Base-by-base conservation (phyloP, 2,797 vertebrate species). In the Leucoraja ocellata region DNA sequence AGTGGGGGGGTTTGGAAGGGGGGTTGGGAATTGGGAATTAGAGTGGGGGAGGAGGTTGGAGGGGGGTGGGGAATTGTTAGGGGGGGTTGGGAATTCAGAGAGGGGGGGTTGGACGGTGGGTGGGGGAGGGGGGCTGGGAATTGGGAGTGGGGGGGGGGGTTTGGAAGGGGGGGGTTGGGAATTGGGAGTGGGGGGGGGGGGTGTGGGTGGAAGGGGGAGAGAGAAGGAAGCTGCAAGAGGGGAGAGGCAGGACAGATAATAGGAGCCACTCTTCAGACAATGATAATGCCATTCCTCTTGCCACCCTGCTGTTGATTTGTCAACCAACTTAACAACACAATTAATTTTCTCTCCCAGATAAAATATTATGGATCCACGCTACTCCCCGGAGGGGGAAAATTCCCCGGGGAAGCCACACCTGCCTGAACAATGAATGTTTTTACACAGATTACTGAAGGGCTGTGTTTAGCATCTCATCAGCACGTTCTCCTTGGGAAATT, bases 401-500 rank as follows among this genome's bases (percentile, higher is more conserved):
- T 6, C 83, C 63, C 32, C 6, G 10, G 84, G 5, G 84, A 88
- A 14, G 65, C n/a, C 6, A 9, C 36, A n/a, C 61, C 68, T 88
- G 84, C 14, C 18, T 65, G 28, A 88, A 88, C 61, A 25, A 63
- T 88, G 28, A 63, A 86, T 86, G 83, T 86, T 86, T 61, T 86
- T 63, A 86, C 80, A 83, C 83, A 65, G 58, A 63, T 86, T 32
- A 86, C 32, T n/a, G 32, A 14, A 65, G 61, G 61, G n/a, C 21
- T 88, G 84, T 88, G 84, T 32, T 88, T 36, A 65, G 61, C 63
- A 65, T 11, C 11, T 65, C 14, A 86, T 86, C 83, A 65, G n/a
- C 63, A 65, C 14, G n/a, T 63, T 63, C 28, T 86, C 83, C 58
- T 86, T 86, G 58, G 83, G 58, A 65, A 63, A 88, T 88, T 88